A percentile compares a stretch with the other conserved stretches of the same genome.
These are phyloP conservation scores for Candidula unifasciata DNA, from an alignment of 2,888 invertebrate species.

Conservation along the genomic window DNA sequence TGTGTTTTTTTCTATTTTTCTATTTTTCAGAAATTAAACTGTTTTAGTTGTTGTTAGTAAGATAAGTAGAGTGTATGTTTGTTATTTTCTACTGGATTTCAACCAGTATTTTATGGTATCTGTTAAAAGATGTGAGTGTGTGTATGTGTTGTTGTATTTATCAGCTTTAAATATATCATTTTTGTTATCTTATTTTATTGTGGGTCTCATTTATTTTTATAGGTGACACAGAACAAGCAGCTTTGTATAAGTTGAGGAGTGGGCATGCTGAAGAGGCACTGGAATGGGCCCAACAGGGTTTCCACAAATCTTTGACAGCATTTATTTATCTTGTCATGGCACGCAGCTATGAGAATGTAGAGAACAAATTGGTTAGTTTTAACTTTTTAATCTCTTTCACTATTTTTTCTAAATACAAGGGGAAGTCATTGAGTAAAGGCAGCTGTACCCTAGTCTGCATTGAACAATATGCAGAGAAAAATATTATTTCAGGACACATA, in stretches of 20 bases:
- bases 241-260: slow-evolving; percentile 14
- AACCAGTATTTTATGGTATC: no score
- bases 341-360: slow-evolving; percentile 7
- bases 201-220: neutral
- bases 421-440: no score
- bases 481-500: no score
- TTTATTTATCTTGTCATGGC: slow-evolving; percentile 31
- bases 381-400: neutral
- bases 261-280: slow-evolving; percentile 38
- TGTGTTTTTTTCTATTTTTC: no score
- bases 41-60: no score
- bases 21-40: no score
- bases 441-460: neutral
- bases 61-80: no score
- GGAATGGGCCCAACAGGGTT: slow-evolving; percentile 13
- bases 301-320: slow-evolving; percentile 27
- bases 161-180: neutral
- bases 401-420: no score
- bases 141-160: neutral
- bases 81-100: no score
- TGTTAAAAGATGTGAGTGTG: no score
- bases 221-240: slow-evolving; percentile 46
- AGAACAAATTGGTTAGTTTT: neutral
- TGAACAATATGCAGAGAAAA: no score
- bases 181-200: neutral